Base-by-base conservation (phyloP, 1,140 invertebrate species). In the Stenopsyche tienmushanensis region DNA sequence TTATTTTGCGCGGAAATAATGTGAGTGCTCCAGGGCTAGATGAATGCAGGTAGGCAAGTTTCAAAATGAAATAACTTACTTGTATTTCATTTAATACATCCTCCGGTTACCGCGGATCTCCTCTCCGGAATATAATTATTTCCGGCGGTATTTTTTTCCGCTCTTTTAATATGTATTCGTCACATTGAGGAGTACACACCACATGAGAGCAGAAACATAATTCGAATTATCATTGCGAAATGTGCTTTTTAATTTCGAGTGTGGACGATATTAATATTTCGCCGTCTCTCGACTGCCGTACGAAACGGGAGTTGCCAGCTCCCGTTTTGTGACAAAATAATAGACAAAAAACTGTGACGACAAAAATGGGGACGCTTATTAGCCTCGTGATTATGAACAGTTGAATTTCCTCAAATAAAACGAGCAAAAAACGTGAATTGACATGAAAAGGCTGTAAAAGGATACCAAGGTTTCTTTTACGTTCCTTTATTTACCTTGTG, bases 21-120 rank as follows among this genome's bases (percentile, higher is more conserved):
- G 26, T 44, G 57, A 60, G 15, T 34, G 57, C 57, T 47, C 57
- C 41, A 47, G 57, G 57, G 57, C 57, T 34, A 39, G 57, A 60
- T 60, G 57, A 60, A 39, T 60, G 57, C 57, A 60, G 57, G 57
- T 60, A 60, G 57, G 57, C 57, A 60, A 60, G 57, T 60, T 60
- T 60, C 57, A 39, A 60, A 60, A 60, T 60, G 57, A 60, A 60
- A 60, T 60, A 60, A 60, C 57, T 60, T 60, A 60, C 57, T 60
- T 47, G 57, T 60, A 60, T 60, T 60, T 60, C 57, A 60, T 60
- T 60, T 60, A 60, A 60, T 34, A 57, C 54, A 57, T 57, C 54
- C 20, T 18, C 47, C 47, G 21, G 2, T 3, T 20, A 50, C 47
- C 13, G 10, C 45, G 50, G 50, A 25, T 53, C 18, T 21, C 17